Evolutionary conservation across 2,113 vertebrate genomes (phyloP), one percentile per base, ranked within the genome.

Genomic region (Ictalurus furcatus): DNA sequence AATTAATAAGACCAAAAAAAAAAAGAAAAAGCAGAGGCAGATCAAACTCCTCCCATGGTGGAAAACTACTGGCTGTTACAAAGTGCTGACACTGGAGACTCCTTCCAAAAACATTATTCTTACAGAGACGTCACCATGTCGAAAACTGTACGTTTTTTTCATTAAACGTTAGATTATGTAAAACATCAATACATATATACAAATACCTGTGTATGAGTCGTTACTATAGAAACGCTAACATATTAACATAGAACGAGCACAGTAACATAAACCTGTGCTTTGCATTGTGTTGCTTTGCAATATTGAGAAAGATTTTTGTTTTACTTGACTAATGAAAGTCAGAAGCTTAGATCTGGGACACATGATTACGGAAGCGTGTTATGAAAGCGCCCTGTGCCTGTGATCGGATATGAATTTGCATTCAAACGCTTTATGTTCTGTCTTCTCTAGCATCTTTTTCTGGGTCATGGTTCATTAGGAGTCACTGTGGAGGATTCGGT

Each of bases 371-470:
- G 2, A 79, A 17, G 25, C 2, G 28, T 30, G 12, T 30, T 34
- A 61, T 52, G 17, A n/a, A n/a, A 28, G 25, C 58, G 28, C 59
- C 40, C n/a, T 8, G 54, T 76, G 71, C 23, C 25, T 13, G 28
- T 30, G 3, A 40, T 8, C 37, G 61, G 86, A 90, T 85, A 78
- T 48, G 14, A 48, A 23, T 48, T 48, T 48, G 13, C 73, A 44
- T 44, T 12, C 56, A 34, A 59, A 73, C 84, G 71, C 86, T 67
- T 34, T 63, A 40, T 79, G 78, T 71, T 69, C 73, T 85, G 40
- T 40, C 58, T 69, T 85, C n/a, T 54, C 34, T 67, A 34, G 25
- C 81, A 73, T 54, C 44, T 85, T 88, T 83, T 90, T 90, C 90
- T 86, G 63, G 87, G 87, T 88, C 87, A 88, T 19, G 61, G 52